Conservation (phyloP, 2,888 invertebrate genomes). For the Aporophyla nigra region DNA sequence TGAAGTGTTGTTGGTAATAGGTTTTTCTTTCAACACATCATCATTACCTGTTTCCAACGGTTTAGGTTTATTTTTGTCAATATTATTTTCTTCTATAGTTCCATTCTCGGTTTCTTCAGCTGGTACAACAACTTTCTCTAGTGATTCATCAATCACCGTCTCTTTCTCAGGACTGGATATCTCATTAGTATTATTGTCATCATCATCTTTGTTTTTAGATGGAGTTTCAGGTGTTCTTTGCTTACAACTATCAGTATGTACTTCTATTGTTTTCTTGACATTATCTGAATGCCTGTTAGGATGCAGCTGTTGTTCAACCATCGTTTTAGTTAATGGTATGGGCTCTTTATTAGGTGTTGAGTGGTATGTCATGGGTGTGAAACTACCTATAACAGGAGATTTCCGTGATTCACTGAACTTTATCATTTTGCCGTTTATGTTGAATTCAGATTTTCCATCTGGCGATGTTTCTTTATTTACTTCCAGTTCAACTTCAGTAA, state of each 20-base stretch:
- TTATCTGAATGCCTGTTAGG: slow-evolving; percentile 87
- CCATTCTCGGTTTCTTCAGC: slow-evolving; percentile 29
- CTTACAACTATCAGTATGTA: slow-evolving; percentile 83
- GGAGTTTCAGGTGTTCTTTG: slow-evolving; percentile 73
- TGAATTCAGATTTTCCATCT: slow-evolving; percentile 80
- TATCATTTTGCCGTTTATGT: slow-evolving; percentile 83
- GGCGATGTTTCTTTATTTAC: slow-evolving; percentile 68
- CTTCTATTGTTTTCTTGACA: slow-evolving; percentile 87
- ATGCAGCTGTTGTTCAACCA: slow-evolving; percentile 87
- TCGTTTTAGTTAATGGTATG: slow-evolving; percentile 86
- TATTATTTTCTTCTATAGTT: slow-evolving; percentile 24
- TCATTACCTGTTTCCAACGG: slow-evolving; percentile 19
- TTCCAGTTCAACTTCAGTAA: slow-evolving; percentile 71
- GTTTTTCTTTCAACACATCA: slow-evolving; percentile 20
- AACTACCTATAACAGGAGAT: slow-evolving; percentile 85
- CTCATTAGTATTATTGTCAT: slow-evolving; percentile 53
- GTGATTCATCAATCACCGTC: slow-evolving; percentile 37
- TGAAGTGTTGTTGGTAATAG: slow-evolving; percentile 12
- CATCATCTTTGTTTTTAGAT: slow-evolving; percentile 60
- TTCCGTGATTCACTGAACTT: slow-evolving; percentile 86
- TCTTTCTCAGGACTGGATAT: slow-evolving; percentile 49
- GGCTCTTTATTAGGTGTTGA: slow-evolving; percentile 88
- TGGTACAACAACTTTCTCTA: slow-evolving; percentile 19
- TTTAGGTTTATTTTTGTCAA: slow-evolving; percentile 18
- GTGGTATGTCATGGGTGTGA: slow-evolving; percentile 86